A percentile compares a stretch with the other conserved stretches of the same genome.
Evolutionary conservation across 2,797 vertebrate species (phyloP).

Genomic region (Borostomias antarcticus): DNA sequence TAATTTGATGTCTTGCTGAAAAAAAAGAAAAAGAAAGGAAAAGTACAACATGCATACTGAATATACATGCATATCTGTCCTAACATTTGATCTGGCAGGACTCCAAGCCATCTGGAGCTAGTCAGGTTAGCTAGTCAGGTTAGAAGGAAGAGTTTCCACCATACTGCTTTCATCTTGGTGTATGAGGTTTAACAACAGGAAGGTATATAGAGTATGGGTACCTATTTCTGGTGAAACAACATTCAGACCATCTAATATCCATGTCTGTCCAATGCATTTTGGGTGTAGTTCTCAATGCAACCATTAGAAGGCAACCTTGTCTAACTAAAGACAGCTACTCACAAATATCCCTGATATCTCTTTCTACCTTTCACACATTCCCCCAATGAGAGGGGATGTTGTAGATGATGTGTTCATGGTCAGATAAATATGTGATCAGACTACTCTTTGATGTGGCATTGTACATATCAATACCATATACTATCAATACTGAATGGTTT

Average conservation of each 20-base stretch:
- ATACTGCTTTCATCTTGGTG: constrained; percentile 21
- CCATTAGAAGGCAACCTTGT: constrained; percentile 53
- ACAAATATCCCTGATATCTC: constrained; percentile 58
- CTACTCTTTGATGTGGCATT: constrained; percentile 54
- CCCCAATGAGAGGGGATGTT: constrained; percentile 33
- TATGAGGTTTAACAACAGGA: constrained; percentile 22
- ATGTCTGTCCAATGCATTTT: neutral
- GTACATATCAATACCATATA: constrained; percentile 22
- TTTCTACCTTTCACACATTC: constrained; percentile 61
- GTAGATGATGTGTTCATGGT: neutral
- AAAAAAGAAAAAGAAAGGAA: constrained; percentile 51
- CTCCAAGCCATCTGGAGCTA: constrained; percentile 27
- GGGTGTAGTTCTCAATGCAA: constrained; percentile 32
- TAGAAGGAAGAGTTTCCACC: neutral
- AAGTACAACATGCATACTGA: constrained; percentile 71
- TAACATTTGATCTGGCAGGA: constrained; percentile 45
- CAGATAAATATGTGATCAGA: constrained; percentile 11
- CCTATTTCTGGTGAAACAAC: constrained; percentile 21
- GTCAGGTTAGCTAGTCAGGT: constrained; percentile 1
- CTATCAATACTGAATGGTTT: constrained; percentile 30
- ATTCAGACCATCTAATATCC: constrained; percentile 42
- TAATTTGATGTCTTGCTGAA: constrained; percentile 45
- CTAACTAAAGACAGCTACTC: constrained; percentile 38
- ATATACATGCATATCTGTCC: constrained; percentile 46
- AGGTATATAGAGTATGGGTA: constrained; percentile 15